Base-by-base conservation (phyloP, 2,888 invertebrate genomes). In the Acleris cristana region DNA sequence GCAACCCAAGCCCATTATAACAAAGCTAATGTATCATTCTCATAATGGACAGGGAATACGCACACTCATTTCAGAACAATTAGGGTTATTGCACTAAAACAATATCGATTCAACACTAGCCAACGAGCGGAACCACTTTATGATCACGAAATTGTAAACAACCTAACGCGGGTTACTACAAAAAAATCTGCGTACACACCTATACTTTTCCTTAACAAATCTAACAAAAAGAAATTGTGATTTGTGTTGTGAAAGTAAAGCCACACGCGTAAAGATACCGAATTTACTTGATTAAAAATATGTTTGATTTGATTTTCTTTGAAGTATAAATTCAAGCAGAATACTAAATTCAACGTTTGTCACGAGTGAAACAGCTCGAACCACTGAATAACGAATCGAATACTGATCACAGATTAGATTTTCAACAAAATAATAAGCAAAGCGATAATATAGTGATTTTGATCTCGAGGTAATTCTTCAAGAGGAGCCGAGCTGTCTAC, bases 11-110 rank as follows among this genome's bases (percentile, higher is more conserved):
- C 69, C 85, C 87, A 86, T 79, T 82, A 82, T 80, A 77, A 58
- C 40, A 79, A 75, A 78, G 76, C 76, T 79, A 67, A 67, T 63
- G 40, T 58, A 40, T 58, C 23, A 67, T 63, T 49, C 54, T 58
- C 83, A 83, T 76, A 76, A 77, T 69, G 72, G 74, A 80, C 77
- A 79, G 79, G 74, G 80, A 87, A 81, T 82, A 81, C 85, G 85
- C 85, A 86, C 83, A 83, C 78, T 89, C 87, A 90, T 89, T 87
- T 85, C 81, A 85, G 80, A 78, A 84, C 78, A 85, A 82, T 81
- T 68, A 62, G 79, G 78, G 79, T 77, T 80, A 79, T 73, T 75
- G 76, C 78, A 78, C 74, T 74, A 73, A 75, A 79, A 78, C 71
- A 80, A 77, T 86, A 86, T 87, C 83, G 85, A 87, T 86, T 86